phyloP scores from a whole-genome alignment of 2,113 vertebrate genomes.

The Cyanoramphus novaezelandiae region DNA sequence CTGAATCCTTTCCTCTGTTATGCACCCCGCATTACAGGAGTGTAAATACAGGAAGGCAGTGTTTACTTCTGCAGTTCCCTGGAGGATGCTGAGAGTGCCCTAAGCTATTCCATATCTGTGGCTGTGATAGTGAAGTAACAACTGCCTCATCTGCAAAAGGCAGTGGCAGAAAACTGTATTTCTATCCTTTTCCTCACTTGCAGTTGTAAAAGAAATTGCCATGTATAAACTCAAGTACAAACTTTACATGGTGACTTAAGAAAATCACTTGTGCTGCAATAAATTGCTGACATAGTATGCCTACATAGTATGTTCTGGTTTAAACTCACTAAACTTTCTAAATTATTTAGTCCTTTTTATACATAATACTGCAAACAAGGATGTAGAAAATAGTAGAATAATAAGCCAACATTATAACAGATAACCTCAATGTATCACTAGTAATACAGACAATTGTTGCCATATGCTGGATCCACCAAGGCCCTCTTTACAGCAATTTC shows the following conservation, averaged over 20 bases:
- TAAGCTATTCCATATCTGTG: not conserved
- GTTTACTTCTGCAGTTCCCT: not conserved
- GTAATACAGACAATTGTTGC: not conserved
- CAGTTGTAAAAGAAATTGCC: not conserved
- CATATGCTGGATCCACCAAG: not conserved
- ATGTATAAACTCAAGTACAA: not conserved
- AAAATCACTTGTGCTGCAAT: not conserved
- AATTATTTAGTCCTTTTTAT: not conserved
- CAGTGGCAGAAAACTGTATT: not conserved
- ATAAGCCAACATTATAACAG: not conserved
- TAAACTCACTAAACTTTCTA: not conserved
- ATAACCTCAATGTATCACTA: not conserved
- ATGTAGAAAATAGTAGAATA: not conserved
- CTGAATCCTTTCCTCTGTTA: not conserved
- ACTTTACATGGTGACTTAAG: not conserved
- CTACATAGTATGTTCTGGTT: not conserved
- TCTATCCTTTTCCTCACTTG: not conserved
- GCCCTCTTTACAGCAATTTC: not conserved
- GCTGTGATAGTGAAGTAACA: not conserved
- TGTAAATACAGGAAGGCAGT: not conserved
- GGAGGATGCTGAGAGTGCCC: not conserved
- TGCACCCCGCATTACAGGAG: not conserved
- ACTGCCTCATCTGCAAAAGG: not conserved
- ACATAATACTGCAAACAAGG: not conserved
- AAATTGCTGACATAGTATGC: not conserved